phyloP scores from a whole-genome alignment of 2,797 vertebrate species.

The Parauchenoglanis ngamensis region DNA sequence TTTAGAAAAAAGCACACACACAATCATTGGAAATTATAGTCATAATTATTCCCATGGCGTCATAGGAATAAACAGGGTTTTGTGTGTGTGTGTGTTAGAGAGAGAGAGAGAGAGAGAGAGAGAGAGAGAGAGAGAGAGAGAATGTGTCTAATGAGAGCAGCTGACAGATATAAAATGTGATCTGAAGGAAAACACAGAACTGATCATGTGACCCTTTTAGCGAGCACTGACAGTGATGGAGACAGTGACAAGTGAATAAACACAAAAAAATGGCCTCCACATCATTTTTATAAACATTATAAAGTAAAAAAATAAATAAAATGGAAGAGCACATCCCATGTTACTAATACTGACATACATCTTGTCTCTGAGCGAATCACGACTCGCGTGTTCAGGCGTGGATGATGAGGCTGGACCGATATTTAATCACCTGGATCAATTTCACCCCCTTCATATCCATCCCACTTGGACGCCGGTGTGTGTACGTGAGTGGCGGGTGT shows the following conservation, averaged over 20 bases:
- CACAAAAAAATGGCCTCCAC: background rate
- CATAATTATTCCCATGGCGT: background rate
- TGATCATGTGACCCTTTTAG: slow-evolving; percentile 1
- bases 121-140: background rate
- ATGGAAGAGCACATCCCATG: too few species aligned
- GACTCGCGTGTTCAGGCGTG: background rate
- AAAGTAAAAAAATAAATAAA: background rate
- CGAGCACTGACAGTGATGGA: background rate
- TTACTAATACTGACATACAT: background rate
- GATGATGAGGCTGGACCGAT: background rate
- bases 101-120: background rate
- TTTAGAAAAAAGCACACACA: background rate
- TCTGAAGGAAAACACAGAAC: background rate
- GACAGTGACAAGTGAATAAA: background rate
- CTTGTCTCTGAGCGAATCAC: background rate
- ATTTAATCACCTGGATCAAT: background rate
- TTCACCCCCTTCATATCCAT: background rate
- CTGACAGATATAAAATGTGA: background rate
- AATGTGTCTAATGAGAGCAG: background rate
- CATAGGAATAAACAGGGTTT: background rate
- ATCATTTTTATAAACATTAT: background rate
- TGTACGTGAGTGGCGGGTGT: background rate
- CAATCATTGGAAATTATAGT: background rate
- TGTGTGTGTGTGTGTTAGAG: background rate
- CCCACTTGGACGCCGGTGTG: background rate